These are phyloP conservation scores for Drosophila helvetica DNA, from an alignment of 2,888 invertebrate genomes.

Conservation along the genomic window DNA sequence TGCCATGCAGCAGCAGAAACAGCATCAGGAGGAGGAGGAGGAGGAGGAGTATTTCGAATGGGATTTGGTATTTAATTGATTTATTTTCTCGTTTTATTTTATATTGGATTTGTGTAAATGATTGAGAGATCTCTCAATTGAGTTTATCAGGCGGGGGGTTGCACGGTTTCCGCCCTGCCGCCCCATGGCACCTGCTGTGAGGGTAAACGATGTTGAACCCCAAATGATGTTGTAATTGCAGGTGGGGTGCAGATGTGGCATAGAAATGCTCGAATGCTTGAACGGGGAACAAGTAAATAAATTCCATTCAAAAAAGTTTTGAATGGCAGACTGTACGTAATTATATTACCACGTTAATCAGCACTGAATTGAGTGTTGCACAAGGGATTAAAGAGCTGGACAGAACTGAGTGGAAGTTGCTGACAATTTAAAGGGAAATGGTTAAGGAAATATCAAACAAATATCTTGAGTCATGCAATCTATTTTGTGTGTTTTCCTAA, in stretches of 20 bases:
- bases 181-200: conserved; percentile 27
- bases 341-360: background rate
- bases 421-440: background rate
- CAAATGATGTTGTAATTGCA: conserved; percentile 27
- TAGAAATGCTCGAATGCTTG: conserved; percentile 5
- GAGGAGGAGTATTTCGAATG: background rate
- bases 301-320: conserved; percentile 10
- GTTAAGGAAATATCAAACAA: background rate
- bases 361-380: background rate
- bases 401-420: background rate
- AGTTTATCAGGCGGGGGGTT: conserved; percentile 34
- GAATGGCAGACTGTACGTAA: background rate
- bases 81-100: conserved; percentile 63
- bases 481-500: background rate
- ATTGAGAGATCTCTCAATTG: conserved; percentile 61
- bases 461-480: background rate
- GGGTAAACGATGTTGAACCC: conserved; percentile 31
- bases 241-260: conserved; percentile 22
- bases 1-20: background rate
- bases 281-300: conserved; percentile 1
- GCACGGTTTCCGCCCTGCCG: conserved; percentile 6
- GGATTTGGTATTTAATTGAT: conserved; percentile 68
- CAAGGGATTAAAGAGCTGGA: no score
- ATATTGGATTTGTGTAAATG: conserved; percentile 60
- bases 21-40: background rate